Base-by-base conservation (phyloP, 2,113 vertebrate species). In the Petaurus breviceps region DNA sequence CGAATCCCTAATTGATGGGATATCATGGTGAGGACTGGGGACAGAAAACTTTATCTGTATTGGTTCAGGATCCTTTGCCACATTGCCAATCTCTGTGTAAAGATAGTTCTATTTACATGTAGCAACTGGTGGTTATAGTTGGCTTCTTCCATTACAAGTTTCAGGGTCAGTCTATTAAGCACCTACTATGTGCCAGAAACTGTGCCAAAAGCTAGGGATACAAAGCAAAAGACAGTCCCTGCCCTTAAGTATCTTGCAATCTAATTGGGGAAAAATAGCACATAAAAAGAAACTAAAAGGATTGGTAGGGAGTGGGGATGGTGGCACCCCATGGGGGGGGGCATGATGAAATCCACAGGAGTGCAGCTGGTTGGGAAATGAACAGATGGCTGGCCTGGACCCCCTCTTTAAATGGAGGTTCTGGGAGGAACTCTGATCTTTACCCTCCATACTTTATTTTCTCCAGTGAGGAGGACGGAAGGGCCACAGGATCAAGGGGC, bases 1-100 rank as follows among this genome's bases (percentile, higher is more conserved):
- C 89, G 61, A 93, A 96, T 96, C 94, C 94, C 96, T 95, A 94
- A 94, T 89, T 96, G 93, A 46, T 94, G 55, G 84, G 54, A 92
- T 96, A 95, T 97, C 84, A 96, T 77, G 6, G 11, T 19, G 37
- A 77, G 16, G 37, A 22, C n/a, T 77, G 68, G 0, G 1, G 5
- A 77, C 68, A 77, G n/a, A 77, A 77, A 43, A n/a, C 37, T 4
- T 77, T 43, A n/a, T 77, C 16, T 77, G 4, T n/a, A 12, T 16
- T 77, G 37, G 14, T 22, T 77, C 68, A 77, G 16, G 68, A 77
- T 77, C 37, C 19, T 77, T 77, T 77, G 37, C 37, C 16, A 22
- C 16, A 77, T 22, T 22, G 16, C 37, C n/a, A 3, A 43, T 77
- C 16, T 22, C 31, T 22, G 1, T 43, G 16, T n/a, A 77, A 77